These are phyloP conservation scores for Rhea americana DNA, from an alignment of 2,113 vertebrate species.

Conservation along the genomic window DNA sequence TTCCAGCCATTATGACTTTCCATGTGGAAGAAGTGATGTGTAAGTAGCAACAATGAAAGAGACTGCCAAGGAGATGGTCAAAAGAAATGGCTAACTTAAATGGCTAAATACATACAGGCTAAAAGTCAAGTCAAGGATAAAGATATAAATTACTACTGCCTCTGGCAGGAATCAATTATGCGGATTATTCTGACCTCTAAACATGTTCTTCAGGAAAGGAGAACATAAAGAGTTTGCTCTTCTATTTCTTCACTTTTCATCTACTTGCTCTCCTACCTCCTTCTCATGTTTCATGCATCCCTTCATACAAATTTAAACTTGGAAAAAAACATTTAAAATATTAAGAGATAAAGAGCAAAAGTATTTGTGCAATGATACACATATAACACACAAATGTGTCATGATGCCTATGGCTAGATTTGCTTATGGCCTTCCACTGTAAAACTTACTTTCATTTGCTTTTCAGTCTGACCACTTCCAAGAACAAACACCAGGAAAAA, in stretches of 20 bases:
- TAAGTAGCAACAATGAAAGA: constrained; percentile 68
- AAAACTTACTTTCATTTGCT: neutral
- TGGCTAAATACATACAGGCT: constrained; percentile 67
- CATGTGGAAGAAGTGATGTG: neutral
- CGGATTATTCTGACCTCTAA: constrained; percentile 48
- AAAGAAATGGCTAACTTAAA: constrained; percentile 63
- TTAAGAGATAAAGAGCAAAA: neutral
- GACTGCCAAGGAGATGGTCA: constrained; percentile 67
- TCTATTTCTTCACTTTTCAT: neutral
- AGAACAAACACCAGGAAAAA: neutral
- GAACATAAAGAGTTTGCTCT: neutral
- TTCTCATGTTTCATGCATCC: neutral
- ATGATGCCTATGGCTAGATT: too few relatives aligned
- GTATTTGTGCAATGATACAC: neutral
- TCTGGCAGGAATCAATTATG: constrained; percentile 66
- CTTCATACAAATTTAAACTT: neutral
- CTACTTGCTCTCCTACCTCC: neutral
- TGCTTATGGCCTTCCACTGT: neutral
- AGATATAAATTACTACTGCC: constrained; percentile 63
- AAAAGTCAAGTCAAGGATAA: constrained; percentile 75
- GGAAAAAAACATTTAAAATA: neutral
- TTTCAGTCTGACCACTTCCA: neutral
- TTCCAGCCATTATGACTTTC: constrained; percentile 7
- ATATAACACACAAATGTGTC: neutral
- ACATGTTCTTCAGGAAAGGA: constrained; percentile 1